These are phyloP conservation scores for Cephalotes varians DNA, from an alignment of 2,888 invertebrate genomes.

Conservation along the genomic window DNA sequence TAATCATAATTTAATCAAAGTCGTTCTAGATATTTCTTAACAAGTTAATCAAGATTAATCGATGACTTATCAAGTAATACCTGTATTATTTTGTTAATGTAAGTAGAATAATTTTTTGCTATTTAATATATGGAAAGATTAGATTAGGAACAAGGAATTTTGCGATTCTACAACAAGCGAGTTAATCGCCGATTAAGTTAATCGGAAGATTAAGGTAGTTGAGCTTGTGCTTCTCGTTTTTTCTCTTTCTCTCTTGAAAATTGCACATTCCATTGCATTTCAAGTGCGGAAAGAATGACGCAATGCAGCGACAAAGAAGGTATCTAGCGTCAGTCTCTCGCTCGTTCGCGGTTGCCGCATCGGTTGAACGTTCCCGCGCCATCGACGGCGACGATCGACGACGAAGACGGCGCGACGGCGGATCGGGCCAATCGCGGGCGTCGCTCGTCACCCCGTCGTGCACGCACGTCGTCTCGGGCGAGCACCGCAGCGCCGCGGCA, in stretches of 20 bases:
- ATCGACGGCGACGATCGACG: slow-evolving; percentile 38
- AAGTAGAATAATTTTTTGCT: neutral
- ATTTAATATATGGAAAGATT: neutral
- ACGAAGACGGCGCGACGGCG: neutral
- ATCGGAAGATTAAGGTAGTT: neutral
- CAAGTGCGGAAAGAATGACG: neutral
- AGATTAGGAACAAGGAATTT: neutral
- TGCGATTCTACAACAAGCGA: neutral
- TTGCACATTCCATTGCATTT: neutral
- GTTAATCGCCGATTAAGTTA: neutral
- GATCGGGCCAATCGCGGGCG: neutral
- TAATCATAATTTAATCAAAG: neutral
- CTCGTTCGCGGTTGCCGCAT: neutral
- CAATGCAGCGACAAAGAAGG: neutral
- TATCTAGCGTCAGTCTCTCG: neutral
- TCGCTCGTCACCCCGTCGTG: slow-evolving; percentile 19
- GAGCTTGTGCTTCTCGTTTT: neutral
- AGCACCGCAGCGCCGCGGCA: slow-evolving; percentile 79
- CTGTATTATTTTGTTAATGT: neutral
- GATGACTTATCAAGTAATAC: no score
- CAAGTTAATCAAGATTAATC: no score
- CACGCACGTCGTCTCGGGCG: slow-evolving; percentile 55
- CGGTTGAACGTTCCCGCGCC: slow-evolving; percentile 22
- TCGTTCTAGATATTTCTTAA: neutral
- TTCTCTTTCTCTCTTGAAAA: neutral